Conservation (phyloP, 2,113 vertebrate genomes). For the Macheiramphus alcinus region DNA sequence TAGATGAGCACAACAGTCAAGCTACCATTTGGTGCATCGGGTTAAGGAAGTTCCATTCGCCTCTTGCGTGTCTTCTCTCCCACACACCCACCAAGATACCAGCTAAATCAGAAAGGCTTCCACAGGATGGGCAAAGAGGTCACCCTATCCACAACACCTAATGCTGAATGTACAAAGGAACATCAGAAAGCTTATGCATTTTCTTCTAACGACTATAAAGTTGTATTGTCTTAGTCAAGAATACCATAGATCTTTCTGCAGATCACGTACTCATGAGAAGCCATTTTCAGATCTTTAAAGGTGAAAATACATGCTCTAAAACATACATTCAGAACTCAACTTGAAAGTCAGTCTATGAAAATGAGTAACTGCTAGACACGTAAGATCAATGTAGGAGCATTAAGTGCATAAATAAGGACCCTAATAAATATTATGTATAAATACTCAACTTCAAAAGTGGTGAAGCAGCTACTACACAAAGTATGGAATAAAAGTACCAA, state of each 20-base stretch:
- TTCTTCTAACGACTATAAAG: background rate
- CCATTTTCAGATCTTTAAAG: background rate
- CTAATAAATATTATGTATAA: background rate
- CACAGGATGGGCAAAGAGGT: background rate
- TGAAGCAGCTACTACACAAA: background rate
- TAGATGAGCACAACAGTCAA: background rate
- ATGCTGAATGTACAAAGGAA: fast-evolving
- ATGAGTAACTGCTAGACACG: background rate
- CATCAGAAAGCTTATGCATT: fast-evolving
- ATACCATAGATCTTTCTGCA: background rate
- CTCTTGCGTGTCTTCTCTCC: background rate
- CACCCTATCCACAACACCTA: background rate
- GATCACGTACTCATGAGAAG: background rate
- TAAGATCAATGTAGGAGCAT: background rate
- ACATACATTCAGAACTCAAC: background rate
- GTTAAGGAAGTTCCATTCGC: background rate
- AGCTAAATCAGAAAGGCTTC: background rate
- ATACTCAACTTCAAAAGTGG: background rate
- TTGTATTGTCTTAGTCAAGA: background rate
- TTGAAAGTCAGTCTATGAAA: background rate
- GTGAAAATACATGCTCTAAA: background rate
- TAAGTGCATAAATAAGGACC: background rate
- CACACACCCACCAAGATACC: fast-evolving
- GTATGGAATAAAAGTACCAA: background rate
- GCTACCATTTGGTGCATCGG: background rate